Conservation (phyloP, 2,888 invertebrate species). For the Xanthorhoe designata region DNA sequence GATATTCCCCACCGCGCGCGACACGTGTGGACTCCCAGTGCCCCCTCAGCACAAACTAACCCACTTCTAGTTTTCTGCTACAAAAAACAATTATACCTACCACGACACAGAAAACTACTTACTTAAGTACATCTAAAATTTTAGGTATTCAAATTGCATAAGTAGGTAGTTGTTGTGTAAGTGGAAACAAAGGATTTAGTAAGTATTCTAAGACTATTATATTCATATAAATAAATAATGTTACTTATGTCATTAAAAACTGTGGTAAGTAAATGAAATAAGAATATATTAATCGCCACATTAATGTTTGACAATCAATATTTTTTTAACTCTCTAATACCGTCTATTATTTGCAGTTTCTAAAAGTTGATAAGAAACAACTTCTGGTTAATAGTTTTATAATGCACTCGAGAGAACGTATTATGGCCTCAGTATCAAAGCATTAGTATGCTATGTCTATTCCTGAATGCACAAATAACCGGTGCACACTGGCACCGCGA, state of each 20-base stretch:
- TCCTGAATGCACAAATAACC: conserved; percentile 48
- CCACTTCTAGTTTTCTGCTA: conserved; percentile 16
- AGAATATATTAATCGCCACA: background rate
- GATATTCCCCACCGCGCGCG: conserved; percentile 35
- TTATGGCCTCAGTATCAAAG: conserved; percentile 13
- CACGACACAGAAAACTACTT: background rate
- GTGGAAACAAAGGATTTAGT: no score
- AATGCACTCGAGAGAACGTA: conserved; percentile 12
- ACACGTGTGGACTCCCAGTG: conserved; percentile 35
- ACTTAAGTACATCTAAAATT: background rate
- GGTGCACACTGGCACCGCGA: conserved; percentile 46
- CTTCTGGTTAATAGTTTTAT: conserved; percentile 7
- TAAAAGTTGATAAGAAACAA: background rate
- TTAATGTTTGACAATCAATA: background rate
- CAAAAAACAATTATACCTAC: conserved; percentile 5
- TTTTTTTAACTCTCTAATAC: background rate
- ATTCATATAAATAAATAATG: no score
- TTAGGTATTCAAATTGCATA: background rate
- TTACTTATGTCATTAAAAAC: no score
- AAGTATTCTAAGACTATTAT: no score
- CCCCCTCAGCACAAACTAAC: conserved; percentile 36
- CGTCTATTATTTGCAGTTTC: conserved; percentile 10
- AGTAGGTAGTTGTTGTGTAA: no score
- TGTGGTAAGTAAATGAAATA: no score
- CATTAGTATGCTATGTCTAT: conserved; percentile 44